phyloP scores from a whole-genome alignment of 2,113 vertebrate genomes.

The Corythornis cristatus region DNA sequence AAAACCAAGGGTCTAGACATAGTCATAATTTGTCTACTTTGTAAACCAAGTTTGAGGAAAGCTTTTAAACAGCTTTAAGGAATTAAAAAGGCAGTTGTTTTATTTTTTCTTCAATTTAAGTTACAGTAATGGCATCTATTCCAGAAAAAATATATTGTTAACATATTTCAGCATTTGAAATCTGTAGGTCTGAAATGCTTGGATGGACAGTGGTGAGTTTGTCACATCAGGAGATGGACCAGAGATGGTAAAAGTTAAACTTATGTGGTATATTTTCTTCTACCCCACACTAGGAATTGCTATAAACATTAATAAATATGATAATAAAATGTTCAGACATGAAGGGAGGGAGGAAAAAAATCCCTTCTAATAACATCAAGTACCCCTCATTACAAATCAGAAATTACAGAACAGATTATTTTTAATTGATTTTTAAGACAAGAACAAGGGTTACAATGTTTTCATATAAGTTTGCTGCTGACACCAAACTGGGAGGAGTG shows the following conservation, averaged over 20 bases:
- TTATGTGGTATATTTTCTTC: not conserved
- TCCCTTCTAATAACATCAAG: not conserved
- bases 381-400: not conserved
- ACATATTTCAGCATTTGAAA: not conserved
- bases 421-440: not conserved
- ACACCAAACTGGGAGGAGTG: too few species aligned
- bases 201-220: not conserved
- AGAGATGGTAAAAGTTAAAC: not conserved
- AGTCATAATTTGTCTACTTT: not conserved
- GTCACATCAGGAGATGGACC: not conserved
- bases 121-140: not conserved
- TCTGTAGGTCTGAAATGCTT: not conserved
- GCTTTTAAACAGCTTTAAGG: not conserved
- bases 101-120: not conserved
- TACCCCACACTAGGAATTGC: not conserved
- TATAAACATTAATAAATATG: not conserved
- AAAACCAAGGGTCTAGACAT: not conserved
- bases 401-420: conserved; percentile 25
- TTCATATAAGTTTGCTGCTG: not conserved
- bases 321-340: not conserved
- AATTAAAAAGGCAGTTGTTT: not conserved
- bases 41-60: not conserved
- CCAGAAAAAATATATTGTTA: not conserved
- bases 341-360: not conserved
- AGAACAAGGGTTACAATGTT: not conserved